Conservation (phyloP, 2,888 invertebrate genomes). For the Pterostichus madidus region DNA sequence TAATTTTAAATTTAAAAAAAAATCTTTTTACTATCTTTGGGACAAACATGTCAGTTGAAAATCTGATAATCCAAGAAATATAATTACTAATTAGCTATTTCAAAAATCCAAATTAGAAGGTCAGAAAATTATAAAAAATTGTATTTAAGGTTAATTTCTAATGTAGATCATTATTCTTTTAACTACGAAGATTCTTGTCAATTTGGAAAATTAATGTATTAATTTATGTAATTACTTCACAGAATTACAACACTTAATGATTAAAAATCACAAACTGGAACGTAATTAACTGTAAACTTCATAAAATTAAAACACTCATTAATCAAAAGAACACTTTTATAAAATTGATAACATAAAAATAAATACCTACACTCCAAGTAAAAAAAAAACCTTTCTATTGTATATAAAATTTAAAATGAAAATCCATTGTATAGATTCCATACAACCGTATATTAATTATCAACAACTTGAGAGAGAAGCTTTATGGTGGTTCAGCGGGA, state of each 20-base stretch:
- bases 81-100: too few relatives aligned
- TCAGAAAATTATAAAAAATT: background rate
- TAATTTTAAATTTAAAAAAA: too few relatives aligned
- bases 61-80: too few relatives aligned
- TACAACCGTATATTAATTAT: slow-evolving; percentile 1
- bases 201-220: slow-evolving; percentile 29
- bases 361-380: slow-evolving; percentile 2
- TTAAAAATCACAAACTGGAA: slow-evolving; percentile 41
- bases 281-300: slow-evolving; percentile 16
- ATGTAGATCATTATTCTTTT: background rate
- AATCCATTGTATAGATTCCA: slow-evolving; percentile 34
- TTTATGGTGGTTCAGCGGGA: slow-evolving; percentile 12
- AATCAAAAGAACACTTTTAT: slow-evolving; percentile 9
- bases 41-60: too few relatives aligned
- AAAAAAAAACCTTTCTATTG: slow-evolving; percentile 13
- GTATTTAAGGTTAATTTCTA: background rate
- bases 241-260: background rate
- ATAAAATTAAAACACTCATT: slow-evolving; percentile 41
- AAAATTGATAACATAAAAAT: slow-evolving; percentile 17
- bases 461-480: background rate
- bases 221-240: slow-evolving; percentile 13
- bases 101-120: too few relatives aligned
- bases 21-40: too few relatives aligned
- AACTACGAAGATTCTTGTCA: slow-evolving; percentile 6
- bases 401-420: slow-evolving; percentile 24